Evolutionary conservation across 2,888 invertebrate species (phyloP), one percentile per base, ranked within the genome.

Genomic region (Cephus sareptanus): DNA sequence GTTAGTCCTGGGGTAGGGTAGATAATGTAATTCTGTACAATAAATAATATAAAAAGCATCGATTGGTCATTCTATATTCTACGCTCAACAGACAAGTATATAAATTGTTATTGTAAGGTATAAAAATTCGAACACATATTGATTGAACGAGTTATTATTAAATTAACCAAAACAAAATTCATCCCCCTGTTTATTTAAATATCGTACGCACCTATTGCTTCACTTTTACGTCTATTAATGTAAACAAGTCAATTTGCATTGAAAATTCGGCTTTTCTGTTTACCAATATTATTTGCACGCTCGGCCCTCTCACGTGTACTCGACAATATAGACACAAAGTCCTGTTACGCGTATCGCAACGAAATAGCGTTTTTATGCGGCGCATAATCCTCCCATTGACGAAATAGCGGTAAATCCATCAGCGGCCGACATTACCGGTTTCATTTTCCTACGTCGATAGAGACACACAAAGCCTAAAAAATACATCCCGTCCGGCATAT

Each of bases 351-450:
- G 56, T 56, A 23, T 87, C 83, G 84, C 81, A 82, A 81, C 85
- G 84, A 89, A 90, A 91, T 90, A 89, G 90, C 88, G 87, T 89
- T 90, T 91, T 91, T 91, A 91, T 91, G 87, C 90, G 84, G 81
- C 86, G 91, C 89, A 91, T 91, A 91, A 91, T 91, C 87, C 87
- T 79, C 82, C 89, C 88, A 91, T 91, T 89, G 85, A 85, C 76
- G 81, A 84, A 89, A 90, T 88, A 88, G 88, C 84, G 82, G 84
- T 81, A 85, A 88, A 90, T 90, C 89, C 87, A 88, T 90, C 90
- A 90, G 90, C 89, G 90, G 89, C 88, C 82, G 82, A 84, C 88
- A 89, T 88, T 89, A 87, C 88, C 88, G 89, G 86, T 87, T 87
- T 88, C 88, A 90, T 89, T 89, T 89, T 90, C 87, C 87, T 86